Evolutionary conservation across 2,888 invertebrate genomes (phyloP).

Genomic region (Dicranocentrus wangi): DNA sequence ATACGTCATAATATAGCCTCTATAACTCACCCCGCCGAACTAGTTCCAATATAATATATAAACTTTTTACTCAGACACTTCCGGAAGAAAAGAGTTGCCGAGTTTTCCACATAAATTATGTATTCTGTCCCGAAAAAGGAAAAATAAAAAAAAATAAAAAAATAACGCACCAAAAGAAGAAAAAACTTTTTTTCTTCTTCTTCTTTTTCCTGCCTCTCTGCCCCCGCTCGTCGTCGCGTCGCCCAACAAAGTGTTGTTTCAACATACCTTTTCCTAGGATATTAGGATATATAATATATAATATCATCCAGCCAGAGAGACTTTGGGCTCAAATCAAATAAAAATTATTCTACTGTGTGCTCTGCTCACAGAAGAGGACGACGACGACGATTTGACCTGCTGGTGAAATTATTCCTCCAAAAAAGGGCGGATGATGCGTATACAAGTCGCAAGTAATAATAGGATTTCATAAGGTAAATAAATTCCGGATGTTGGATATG

Average conservation of each 20-base stretch:
- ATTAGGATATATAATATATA: no score
- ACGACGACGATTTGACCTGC: no score
- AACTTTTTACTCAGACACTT: slow-evolving; percentile 54
- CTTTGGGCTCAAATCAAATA: slow-evolving; percentile 33
- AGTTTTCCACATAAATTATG: slow-evolving; percentile 60
- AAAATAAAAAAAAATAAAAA: no score
- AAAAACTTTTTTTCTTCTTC: slow-evolving; percentile 22
- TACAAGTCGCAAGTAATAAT: background rate
- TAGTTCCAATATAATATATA: background rate
- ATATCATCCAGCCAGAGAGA: no score
- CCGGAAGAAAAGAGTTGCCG: slow-evolving; percentile 53
- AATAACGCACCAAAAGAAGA: no score
- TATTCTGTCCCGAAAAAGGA: slow-evolving; percentile 33
- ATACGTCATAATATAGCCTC: slow-evolving; percentile 21
- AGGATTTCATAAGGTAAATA: no score
- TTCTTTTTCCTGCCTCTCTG: no score
- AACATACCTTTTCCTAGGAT: no score
- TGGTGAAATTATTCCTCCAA: no score
- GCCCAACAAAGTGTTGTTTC: no score
- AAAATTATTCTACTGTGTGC: background rate
- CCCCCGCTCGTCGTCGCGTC: no score
- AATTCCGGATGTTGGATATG: slow-evolving; percentile 56
- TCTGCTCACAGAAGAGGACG: background rate
- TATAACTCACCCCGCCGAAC: background rate
- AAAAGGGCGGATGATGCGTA: background rate